A percentile compares a stretch with the other conserved stretches of the same genome.
Evolutionary conservation across 1,140 invertebrate genomes (phyloP).

Genomic region (Leptestheria dahalacensis): DNA sequence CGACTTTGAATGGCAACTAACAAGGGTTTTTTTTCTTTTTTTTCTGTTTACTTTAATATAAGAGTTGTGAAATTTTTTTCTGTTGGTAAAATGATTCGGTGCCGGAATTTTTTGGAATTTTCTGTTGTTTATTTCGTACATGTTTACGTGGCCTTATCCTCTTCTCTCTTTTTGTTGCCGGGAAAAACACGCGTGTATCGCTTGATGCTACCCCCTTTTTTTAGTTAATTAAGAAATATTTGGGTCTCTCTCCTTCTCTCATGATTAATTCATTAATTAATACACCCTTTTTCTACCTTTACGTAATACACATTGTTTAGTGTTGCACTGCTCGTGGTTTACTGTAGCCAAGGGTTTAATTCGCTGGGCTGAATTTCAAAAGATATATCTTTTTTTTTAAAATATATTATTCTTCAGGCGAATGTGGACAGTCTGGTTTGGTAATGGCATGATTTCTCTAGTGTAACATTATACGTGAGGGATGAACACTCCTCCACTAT

Average conservation of each 20-base stretch:
- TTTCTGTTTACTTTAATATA: too few species aligned
- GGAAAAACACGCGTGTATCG: slow-evolving; percentile 6
- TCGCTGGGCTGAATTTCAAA: background rate
- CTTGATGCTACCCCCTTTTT: background rate
- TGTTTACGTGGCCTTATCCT: slow-evolving; percentile 4
- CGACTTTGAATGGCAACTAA: too few species aligned
- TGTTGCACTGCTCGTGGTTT: background rate
- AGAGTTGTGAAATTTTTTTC: background rate
- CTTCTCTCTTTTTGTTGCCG: slow-evolving; percentile 2
- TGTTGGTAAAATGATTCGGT: background rate
- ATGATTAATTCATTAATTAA: background rate
- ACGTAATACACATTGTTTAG: too few species aligned
- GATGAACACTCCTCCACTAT: too few species aligned
- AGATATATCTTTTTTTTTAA: background rate
- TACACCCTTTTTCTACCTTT: background rate
- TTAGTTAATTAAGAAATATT: background rate
- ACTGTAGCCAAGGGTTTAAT: background rate
- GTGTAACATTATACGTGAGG: too few species aligned
- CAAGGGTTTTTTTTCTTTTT: too few species aligned
- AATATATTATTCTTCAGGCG: background rate
- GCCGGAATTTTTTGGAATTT: background rate
- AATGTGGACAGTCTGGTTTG: too few species aligned
- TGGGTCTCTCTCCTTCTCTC: background rate
- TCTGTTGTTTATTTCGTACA: background rate
- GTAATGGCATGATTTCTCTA: too few species aligned